These are phyloP conservation scores for Theristicus caerulescens DNA, from an alignment of 2,113 vertebrate species.

Conservation along the genomic window DNA sequence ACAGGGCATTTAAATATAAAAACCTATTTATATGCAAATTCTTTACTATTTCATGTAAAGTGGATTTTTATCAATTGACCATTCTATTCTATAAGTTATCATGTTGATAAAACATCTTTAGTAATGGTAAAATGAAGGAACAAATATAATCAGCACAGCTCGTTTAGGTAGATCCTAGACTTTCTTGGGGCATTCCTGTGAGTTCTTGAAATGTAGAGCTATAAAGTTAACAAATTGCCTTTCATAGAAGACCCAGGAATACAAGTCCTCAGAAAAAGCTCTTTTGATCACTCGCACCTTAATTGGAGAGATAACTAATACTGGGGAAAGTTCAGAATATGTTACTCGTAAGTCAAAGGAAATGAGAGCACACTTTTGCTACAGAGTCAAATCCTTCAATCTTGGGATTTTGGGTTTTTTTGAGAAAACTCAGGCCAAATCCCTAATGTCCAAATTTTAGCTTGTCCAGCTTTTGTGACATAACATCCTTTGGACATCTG, in stretches of 20 bases:
- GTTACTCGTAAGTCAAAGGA: not conserved
- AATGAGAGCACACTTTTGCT: not conserved
- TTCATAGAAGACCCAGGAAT: not conserved
- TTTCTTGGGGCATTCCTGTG: not conserved
- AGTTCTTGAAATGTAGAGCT: not conserved
- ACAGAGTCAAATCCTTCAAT: not conserved
- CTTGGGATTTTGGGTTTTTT: too few relatives aligned
- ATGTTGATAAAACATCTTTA: slow-evolving; percentile 51
- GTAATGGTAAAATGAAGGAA: slow-evolving; percentile 10
- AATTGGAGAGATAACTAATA: not conserved
- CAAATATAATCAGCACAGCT: not conserved
- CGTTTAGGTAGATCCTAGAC: not conserved
- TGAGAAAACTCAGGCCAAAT: not conserved
- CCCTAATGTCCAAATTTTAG: not conserved
- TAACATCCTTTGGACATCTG: not conserved
- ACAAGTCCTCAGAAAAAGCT: not conserved
- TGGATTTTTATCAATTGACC: slow-evolving; percentile 42
- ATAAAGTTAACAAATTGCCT: not conserved
- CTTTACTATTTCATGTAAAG: slow-evolving; percentile 39
- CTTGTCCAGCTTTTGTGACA: not conserved
- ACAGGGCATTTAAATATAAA: slow-evolving; percentile 49
- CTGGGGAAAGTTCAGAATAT: not conserved
- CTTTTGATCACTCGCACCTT: not conserved
- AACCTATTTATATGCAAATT: slow-evolving; percentile 70
- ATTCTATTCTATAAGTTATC: slow-evolving; percentile 14